Percentiles rank a stretch among this genome's conserved stretches.
These are phyloP conservation scores for Acropora yongei DNA, from an alignment of 64 coral and sea anemone species.

Conservation along the genomic window DNA sequence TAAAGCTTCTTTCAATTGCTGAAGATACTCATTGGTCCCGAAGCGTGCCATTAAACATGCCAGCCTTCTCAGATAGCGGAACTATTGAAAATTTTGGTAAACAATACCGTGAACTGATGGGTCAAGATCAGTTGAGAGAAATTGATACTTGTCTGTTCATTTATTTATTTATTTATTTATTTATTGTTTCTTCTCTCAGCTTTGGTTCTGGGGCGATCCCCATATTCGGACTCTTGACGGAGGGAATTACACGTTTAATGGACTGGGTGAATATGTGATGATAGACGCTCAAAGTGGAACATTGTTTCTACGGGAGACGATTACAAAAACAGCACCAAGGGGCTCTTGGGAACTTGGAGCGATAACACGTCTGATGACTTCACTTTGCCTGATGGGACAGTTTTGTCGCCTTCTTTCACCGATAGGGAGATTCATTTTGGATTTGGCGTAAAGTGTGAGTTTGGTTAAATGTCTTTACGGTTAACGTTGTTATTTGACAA, in stretches of 20 bases:
- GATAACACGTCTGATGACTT: slow-evolving; percentile 56
- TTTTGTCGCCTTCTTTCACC: slow-evolving; percentile 27
- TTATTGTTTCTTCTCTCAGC: not conserved
- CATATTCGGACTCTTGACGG: slow-evolving; percentile 59
- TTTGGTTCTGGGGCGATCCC: slow-evolving; percentile 65
- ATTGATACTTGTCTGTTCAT: no score
- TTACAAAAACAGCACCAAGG: slow-evolving; percentile 54
- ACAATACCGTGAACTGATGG: no score
- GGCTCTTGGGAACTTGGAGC: slow-evolving; percentile 68
- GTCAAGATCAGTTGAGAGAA: no score
- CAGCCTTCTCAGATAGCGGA: no score
- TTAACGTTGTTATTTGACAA: not conserved
- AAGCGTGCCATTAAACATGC: no score
- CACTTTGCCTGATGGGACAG: slow-evolving; percentile 54
- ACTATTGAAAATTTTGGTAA: no score
- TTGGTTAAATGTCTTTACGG: not conserved
- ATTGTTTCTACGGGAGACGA: slow-evolving; percentile 20
- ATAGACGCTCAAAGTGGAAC: slow-evolving; percentile 25
- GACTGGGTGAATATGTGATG: slow-evolving; percentile 60
- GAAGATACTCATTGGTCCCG: no score
- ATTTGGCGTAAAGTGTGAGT: slow-evolving; percentile 72
- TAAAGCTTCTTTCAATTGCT: not conserved
- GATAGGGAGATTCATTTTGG: slow-evolving; percentile 44
- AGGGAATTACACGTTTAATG: slow-evolving; percentile 69
- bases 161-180: no score